Percentiles rank a stretch among this genome's conserved stretches.
phyloP scores from a whole-genome alignment of 2,113 vertebrate species.

The Suncus etruscus region DNA sequence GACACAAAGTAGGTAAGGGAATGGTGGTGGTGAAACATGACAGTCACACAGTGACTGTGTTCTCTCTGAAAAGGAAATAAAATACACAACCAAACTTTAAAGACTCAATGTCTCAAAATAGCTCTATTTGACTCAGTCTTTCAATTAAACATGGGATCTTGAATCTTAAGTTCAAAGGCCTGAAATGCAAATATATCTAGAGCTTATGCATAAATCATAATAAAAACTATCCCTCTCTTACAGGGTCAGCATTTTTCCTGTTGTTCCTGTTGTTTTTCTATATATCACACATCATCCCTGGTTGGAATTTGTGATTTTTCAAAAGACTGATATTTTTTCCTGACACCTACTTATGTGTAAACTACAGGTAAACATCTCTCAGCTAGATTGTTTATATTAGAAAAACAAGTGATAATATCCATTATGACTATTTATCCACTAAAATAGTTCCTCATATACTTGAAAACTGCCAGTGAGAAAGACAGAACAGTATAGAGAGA shows the following conservation, averaged over 20 bases:
- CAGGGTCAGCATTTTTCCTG: background rate
- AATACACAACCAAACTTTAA: background rate
- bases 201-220: background rate
- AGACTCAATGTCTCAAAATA: background rate
- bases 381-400: background rate
- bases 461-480: too few species aligned
- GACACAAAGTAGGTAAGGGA: background rate
- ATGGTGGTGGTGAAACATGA: background rate
- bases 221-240: background rate
- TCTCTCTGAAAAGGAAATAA: background rate
- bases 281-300: fast-evolving
- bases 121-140: background rate
- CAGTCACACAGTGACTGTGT: fast-evolving
- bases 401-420: background rate
- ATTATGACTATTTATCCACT: too few species aligned
- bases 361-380: background rate
- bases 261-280: background rate
- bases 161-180: background rate
- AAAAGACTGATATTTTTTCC: background rate
- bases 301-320: background rate
- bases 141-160: background rate
- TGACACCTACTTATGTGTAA: background rate
- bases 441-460: too few species aligned
- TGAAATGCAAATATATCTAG: background rate
- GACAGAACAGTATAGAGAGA: too few species aligned